A percentile compares a stretch with the other conserved stretches of the same genome.
These are phyloP conservation scores for Eira barbara DNA, from an alignment of 2,113 vertebrate genomes.

Conservation along the genomic window DNA sequence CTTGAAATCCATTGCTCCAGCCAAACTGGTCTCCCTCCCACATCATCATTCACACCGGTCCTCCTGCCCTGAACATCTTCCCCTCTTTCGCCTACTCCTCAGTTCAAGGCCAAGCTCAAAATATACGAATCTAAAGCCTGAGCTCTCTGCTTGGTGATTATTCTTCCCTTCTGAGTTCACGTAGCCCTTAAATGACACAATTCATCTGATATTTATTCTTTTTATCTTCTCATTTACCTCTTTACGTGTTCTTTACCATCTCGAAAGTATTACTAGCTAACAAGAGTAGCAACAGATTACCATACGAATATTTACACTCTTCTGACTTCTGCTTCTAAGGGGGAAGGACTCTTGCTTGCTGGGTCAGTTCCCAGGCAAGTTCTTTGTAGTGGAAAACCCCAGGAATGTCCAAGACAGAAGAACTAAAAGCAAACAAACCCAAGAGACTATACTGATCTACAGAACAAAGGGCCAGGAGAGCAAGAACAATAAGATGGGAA, in stretches of 20 bases:
- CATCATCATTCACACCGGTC: no score
- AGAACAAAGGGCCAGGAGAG: not conserved
- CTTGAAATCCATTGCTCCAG: not conserved
- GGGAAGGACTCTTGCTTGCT: not conserved
- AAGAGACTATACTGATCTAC: not conserved
- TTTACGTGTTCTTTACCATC: not conserved
- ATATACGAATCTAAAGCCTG: not conserved
- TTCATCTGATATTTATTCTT: not conserved
- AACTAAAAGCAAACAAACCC: not conserved
- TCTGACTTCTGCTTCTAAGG: not conserved
- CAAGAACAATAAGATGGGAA: not conserved
- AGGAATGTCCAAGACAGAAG: not conserved
- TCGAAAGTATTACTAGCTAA: not conserved
- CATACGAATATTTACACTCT: not conserved
- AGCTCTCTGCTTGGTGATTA: not conserved
- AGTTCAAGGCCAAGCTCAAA: not conserved
- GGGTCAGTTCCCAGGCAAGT: not conserved
- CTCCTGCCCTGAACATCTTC: not conserved
- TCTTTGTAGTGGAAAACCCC: not conserved
- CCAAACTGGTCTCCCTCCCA: fast-evolving
- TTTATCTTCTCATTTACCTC: not conserved
- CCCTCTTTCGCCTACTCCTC: not conserved
- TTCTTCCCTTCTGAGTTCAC: not conserved
- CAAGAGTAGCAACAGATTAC: not conserved
- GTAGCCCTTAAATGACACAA: not conserved